Conservation (phyloP, 2,797 vertebrate genomes). For the Numenius phaeopus region DNA sequence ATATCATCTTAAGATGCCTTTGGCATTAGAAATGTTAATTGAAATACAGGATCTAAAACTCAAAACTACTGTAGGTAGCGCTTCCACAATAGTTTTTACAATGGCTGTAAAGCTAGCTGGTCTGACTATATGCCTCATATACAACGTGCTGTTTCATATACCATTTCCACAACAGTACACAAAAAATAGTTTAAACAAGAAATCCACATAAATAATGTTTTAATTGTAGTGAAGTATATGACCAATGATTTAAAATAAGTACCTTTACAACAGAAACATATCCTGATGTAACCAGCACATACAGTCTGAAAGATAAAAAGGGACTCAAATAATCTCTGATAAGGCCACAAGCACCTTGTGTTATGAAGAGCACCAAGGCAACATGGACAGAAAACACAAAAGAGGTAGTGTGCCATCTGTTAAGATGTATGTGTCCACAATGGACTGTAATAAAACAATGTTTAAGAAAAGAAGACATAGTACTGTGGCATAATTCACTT, state of each 20-base stretch:
- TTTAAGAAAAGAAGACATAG: slow-evolving; percentile 74
- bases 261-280: slow-evolving; percentile 85
- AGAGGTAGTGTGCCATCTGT: slow-evolving; percentile 95
- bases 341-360: slow-evolving; percentile 83
- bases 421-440: slow-evolving; percentile 84
- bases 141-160: slow-evolving; percentile 79
- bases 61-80: slow-evolving; percentile 67
- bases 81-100: slow-evolving; percentile 75
- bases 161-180: slow-evolving; percentile 73
- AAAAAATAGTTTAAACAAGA: slow-evolving; percentile 80
- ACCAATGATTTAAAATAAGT: slow-evolving; percentile 84
- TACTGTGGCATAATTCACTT: slow-evolving; percentile 76
- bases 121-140: slow-evolving; percentile 84
- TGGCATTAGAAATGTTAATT: slow-evolving; percentile 73
- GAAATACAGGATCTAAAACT: slow-evolving; percentile 63
- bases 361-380: slow-evolving; percentile 76
- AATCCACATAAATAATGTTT: slow-evolving; percentile 89
- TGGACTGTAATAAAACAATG: slow-evolving; percentile 79
- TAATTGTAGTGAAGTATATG: slow-evolving; percentile 84
- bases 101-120: slow-evolving; percentile 73
- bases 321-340: slow-evolving; percentile 62
- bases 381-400: slow-evolving; percentile 79
- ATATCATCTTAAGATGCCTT: slow-evolving; percentile 77
- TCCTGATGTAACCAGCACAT: slow-evolving; percentile 97
- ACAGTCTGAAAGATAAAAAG: slow-evolving; percentile 82